Percentiles rank a stretch among this genome's conserved stretches.
Evolutionary conservation across 2,113 vertebrate genomes (phyloP).

Genomic region (Rhynchopsitta pachyrhyncha): DNA sequence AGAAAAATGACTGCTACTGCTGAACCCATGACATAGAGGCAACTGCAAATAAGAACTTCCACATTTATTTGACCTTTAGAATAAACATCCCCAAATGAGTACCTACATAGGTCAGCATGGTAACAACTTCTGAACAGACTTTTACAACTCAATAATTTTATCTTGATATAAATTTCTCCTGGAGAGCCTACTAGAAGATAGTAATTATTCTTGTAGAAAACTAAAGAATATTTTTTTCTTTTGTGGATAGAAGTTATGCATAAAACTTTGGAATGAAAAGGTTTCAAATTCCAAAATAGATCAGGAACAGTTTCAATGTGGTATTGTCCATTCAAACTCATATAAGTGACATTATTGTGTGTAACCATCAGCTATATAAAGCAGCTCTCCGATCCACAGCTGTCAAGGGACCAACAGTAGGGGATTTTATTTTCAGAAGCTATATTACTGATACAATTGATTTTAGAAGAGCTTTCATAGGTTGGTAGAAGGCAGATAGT

Average conservation of each 20-base stretch:
- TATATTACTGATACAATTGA: conserved; percentile 17
- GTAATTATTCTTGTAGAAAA: neutral
- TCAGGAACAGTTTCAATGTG: neutral
- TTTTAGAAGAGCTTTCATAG: conserved; percentile 21
- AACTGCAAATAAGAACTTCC: neutral
- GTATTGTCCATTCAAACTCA: neutral
- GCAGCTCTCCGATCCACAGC: neutral
- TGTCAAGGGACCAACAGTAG: neutral
- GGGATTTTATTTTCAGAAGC: neutral
- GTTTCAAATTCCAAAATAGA: neutral
- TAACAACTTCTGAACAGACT: neutral
- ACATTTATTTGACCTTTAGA: neutral
- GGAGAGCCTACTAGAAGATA: neutral
- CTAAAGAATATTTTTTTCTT: neutral
- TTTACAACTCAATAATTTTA: neutral
- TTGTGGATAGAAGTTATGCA: neutral
- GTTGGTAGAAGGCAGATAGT: neutral
- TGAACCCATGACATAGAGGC: neutral
- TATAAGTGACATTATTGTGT: neutral
- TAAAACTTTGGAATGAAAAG: neutral
- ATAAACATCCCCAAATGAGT: neutral
- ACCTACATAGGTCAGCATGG: neutral
- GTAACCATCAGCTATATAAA: neutral
- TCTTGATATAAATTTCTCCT: neutral
- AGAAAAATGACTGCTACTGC: no score